Conservation (phyloP, 2,888 invertebrate species). For the Camponotus fellah region DNA sequence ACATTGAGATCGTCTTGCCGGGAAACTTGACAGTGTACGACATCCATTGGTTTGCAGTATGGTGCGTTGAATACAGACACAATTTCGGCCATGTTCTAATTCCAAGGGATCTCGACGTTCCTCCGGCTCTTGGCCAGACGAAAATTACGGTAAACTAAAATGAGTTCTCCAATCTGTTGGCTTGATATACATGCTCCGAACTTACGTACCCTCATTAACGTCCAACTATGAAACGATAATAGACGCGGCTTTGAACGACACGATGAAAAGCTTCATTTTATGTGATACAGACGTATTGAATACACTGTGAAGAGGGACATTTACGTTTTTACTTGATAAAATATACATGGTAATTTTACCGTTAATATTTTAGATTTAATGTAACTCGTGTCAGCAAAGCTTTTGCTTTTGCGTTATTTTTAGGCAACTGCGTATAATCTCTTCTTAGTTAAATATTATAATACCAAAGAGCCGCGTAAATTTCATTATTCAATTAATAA, state of each 20-base stretch:
- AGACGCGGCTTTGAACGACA: conserved; percentile 19
- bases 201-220: conserved; percentile 49
- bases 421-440: not conserved
- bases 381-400: not conserved
- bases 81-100: conserved; percentile 96
- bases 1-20: conserved; percentile 96
- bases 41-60: conserved; percentile 96
- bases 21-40: conserved; percentile 95
- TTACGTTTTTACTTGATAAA: conserved; percentile 35
- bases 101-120: conserved; percentile 95
- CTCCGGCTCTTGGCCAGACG: conserved; percentile 95
- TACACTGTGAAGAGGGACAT: conserved; percentile 38
- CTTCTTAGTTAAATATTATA: not conserved
- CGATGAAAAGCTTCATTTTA: conserved; percentile 35
- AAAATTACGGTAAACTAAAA: conserved; percentile 93
- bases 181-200: conserved; percentile 23
- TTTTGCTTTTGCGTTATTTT: conserved; percentile 8
- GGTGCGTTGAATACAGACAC: conserved; percentile 96
- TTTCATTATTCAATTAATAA: not conserved
- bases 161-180: conserved; percentile 42
- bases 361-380: conserved; percentile 29
- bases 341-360: not conserved
- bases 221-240: conserved; percentile 42
- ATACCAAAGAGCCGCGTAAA: not conserved
- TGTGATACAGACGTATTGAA: conserved; percentile 40